Conservation (phyloP, 1,140 invertebrate species). For the Pseudachorutes palmiensis region DNA sequence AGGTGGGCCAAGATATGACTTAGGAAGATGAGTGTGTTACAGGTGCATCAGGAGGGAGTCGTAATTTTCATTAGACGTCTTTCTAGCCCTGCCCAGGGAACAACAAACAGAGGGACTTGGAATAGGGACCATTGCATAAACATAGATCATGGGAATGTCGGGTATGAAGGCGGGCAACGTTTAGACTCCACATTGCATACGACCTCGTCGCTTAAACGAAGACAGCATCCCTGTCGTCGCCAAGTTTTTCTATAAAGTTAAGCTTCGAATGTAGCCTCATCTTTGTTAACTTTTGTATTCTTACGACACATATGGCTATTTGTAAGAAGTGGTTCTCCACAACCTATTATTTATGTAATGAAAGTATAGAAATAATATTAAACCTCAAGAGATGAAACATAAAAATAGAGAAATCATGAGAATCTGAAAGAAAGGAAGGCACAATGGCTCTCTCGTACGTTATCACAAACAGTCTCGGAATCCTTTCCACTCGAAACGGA, state of each 20-base stretch:
- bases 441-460: no score
- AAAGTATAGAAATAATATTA: not conserved
- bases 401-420: not conserved
- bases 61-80: constrained; percentile 4
- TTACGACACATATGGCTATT: no score
- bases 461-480: no score
- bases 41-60: constrained; percentile 1
- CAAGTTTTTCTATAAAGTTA: no score
- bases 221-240: no score
- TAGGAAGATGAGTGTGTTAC: not conserved
- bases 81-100: constrained; percentile 1
- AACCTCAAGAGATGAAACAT: not conserved
- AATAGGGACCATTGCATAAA: not conserved
- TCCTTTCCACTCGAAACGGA: no score
- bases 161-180: not conserved
- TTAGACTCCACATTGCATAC: no score
- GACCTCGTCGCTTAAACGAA: no score
- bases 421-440: not conserved
- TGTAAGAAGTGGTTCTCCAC: not conserved
- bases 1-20: not conserved
- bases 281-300: no score
- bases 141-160: constrained; percentile 11
- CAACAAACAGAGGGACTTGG: not conserved
- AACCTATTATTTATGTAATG: constrained; percentile 9
- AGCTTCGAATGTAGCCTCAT: no score